Base-by-base conservation (phyloP, 2,113 vertebrate genomes). In the Marmota flaviventris region DNA sequence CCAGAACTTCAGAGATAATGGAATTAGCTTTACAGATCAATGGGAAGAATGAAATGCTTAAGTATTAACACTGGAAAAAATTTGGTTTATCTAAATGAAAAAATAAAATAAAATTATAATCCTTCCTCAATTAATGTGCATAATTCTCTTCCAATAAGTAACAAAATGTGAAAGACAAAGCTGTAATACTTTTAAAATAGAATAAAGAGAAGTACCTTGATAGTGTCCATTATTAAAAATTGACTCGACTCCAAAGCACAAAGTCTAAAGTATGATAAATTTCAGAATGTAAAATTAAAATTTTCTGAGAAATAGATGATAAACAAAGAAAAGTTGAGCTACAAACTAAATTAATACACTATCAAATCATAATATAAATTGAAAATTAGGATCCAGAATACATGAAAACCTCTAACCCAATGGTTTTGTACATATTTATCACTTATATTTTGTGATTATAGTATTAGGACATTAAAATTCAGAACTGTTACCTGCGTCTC, bases 331-430 rank as follows among this genome's bases (percentile, higher is more conserved):
- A 94, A 82, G 27, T 37, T 17, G 51, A 94, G 65, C 27, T 61
- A 73, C 13, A 16, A 67, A 73, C 8, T 58, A 86, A 6, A 69
- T 56, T 39, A 76, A 75, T 34, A 72, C 0, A 84, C n/a, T 69
- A 85, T n/a, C 3, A 82, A 75, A 63, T 11, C 25, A 70, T 39
- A 53, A 92, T 58, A 79, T 89, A 85, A 93, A 65, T 77, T 72
- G 45, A 83, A 89, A 96, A 70, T 89, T n/a, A 76, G 25, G n/a
- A 88, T 87, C 29, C 63, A 93, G 56, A 81, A 42, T 48, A 42
- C 3, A 72, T 45, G 77, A 56, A 95, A 34, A 79, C n/a, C 12
- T 83, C 51, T 70, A 4, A 94, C 5, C 20, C 3, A 37, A 29
- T 20, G 16, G 42, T 79, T 75, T 56, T 75, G 5, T 22, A 39